These are phyloP conservation scores for Himalopsyche japonica DNA, from an alignment of 2,888 invertebrate genomes.

Conservation along the genomic window DNA sequence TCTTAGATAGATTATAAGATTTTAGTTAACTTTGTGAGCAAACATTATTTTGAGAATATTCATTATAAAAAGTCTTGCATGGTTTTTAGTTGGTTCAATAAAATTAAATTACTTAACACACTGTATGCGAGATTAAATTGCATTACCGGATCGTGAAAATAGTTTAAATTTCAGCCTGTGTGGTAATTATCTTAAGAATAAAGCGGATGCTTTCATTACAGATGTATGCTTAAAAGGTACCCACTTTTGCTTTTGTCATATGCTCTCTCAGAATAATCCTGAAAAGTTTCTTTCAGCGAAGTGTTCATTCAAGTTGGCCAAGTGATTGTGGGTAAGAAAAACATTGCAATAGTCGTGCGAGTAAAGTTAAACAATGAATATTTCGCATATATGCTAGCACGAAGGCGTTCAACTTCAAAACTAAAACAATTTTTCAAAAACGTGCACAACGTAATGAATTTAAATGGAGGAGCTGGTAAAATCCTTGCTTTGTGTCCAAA, in stretches of 20 bases:
- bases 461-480: background rate
- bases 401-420: background rate
- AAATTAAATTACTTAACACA: no score
- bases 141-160: no score
- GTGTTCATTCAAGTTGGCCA: background rate
- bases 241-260: background rate
- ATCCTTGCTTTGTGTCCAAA: background rate
- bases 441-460: background rate
- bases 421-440: background rate
- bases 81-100: no score
- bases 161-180: no score
- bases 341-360: background rate
- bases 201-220: background rate
- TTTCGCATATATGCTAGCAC: background rate
- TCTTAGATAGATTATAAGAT: no score
- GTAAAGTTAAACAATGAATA: background rate
- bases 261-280: background rate
- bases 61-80: no score
- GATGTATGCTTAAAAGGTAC: background rate
- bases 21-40: no score
- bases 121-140: no score
- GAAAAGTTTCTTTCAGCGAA: background rate
- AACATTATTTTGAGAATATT: no score
- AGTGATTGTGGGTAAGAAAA: background rate
- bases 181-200: background rate